Percentiles rank a stretch among this genome's conserved stretches.
Evolutionary conservation across 2,797 vertebrate genomes (phyloP).

Genomic region (Chrysolophus pictus): DNA sequence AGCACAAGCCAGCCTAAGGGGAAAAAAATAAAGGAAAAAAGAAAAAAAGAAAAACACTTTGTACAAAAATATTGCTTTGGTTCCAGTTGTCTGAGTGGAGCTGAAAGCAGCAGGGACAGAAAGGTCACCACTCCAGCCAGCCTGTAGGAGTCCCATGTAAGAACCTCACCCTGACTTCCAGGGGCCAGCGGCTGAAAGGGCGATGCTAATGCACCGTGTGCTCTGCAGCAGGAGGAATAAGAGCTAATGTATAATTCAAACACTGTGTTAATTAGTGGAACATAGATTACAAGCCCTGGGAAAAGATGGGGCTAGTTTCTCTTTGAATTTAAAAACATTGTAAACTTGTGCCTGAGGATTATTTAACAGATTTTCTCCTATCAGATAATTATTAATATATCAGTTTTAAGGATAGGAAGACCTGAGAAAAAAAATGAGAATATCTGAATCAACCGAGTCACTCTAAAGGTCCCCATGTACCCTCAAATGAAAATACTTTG

Average conservation of each 20-base stretch:
- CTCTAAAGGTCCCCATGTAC: neutral
- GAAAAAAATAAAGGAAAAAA: neutral
- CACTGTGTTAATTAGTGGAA: neutral
- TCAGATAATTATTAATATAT: conserved; percentile 1
- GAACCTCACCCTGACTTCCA: neutral
- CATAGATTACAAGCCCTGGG: neutral
- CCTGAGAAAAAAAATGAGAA: neutral
- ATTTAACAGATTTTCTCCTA: neutral
- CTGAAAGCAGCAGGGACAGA: neutral
- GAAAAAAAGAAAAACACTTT: rapidly evolving
- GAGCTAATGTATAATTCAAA: neutral
- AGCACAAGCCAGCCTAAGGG: neutral
- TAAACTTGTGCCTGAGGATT: conserved; percentile 1
- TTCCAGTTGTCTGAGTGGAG: neutral
- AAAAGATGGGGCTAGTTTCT: neutral
- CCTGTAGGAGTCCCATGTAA: rapidly evolving
- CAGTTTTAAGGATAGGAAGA: neutral
- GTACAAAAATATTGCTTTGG: neutral
- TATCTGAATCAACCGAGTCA: neutral
- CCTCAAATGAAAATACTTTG: neutral
- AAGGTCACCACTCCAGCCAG: neutral
- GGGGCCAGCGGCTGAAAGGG: neutral
- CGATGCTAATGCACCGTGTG: neutral
- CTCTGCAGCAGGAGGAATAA: neutral
- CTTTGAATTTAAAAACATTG: conserved; percentile 3